Percentiles rank a stretch among this genome's conserved stretches.
Conservation (phyloP, 2,888 invertebrate species). For the Erebia aethiops region DNA sequence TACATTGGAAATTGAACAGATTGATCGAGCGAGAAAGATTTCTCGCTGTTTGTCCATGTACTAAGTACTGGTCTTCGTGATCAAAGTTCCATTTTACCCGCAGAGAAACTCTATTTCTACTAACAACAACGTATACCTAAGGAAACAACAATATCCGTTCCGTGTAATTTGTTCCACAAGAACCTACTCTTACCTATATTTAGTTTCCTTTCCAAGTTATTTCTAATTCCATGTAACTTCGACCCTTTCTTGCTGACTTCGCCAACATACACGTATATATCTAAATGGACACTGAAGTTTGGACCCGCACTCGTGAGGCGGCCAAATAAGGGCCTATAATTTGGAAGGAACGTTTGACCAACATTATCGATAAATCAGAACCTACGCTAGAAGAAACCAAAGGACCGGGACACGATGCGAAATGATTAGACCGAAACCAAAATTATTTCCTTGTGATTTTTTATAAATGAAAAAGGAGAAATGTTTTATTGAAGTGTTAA, state of each 20-base stretch:
- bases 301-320: slow-evolving; percentile 23
- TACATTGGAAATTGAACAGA: slow-evolving; percentile 2
- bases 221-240: slow-evolving; percentile 24
- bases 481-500: not conserved
- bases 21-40: too few relatives aligned
- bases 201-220: slow-evolving; percentile 24
- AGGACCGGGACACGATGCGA: slow-evolving; percentile 28
- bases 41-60: not conserved
- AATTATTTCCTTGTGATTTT: slow-evolving; percentile 30
- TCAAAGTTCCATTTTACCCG: not conserved
- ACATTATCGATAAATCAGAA: slow-evolving; percentile 40
- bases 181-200: slow-evolving; percentile 27
- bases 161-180: slow-evolving; percentile 21
- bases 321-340: slow-evolving; percentile 36
- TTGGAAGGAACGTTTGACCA: slow-evolving; percentile 34
- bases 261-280: slow-evolving; percentile 8
- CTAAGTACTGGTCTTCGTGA: not conserved
- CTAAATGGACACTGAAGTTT: slow-evolving; percentile 22
- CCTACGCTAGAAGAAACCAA: slow-evolving; percentile 30
- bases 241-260: slow-evolving; percentile 23
- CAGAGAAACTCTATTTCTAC: slow-evolving; percentile 1
- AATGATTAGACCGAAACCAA: slow-evolving; percentile 31
- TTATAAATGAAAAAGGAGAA: slow-evolving; percentile 6
- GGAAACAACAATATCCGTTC: slow-evolving; percentile 20
- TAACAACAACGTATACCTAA: slow-evolving; percentile 10